Base-by-base conservation (phyloP, 2,888 invertebrate genomes). In the Quadroppia sp. region DNA sequence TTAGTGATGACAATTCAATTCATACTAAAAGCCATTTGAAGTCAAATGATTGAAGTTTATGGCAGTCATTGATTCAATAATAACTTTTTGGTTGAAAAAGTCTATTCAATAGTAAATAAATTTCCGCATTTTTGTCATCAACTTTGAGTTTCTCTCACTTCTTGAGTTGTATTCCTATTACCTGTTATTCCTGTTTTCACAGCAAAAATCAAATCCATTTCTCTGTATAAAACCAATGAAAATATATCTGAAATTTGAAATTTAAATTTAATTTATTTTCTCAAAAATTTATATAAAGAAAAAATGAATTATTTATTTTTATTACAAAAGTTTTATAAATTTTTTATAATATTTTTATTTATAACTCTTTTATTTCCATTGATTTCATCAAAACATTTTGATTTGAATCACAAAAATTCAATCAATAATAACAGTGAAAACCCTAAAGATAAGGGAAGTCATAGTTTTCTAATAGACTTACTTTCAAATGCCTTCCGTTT, bases 401-500 rank as follows among this genome's bases (percentile, higher is more conserved):
- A 45, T 28, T 25, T 45, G 1, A 36, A 69, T 23, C 6, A 59
- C 15, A 4, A 69, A 7, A 69, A 25, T 23, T 20, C 30, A 36
- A 69, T 25, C 28, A 13, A 1, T 45, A 45, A 45, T 45, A 42
- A n/a, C 2, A 20, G 17, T 69, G 40, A 36, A 17, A 25, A 36
- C 13, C 25, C 48, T 4, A 25, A 71, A 28, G 71, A 17, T 2
- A 40, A n/a, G 11, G 25, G 36, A 11, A 71, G 20, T 71, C 50
- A 59, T 61, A 56, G 40, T 9, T 71, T 64, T 53, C 40, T 74
- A 3, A 74, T 74, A 7, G 36, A 71, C 25, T 45, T 74, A 59
- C 23, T 74, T 3, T 45, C 36, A 11, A 74, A 71, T 45, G 74
- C 74, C 17, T 74, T 74, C 42, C 74, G 71, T 45, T 74, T 74